Base-by-base conservation (phyloP, 2,888 invertebrate genomes). In the Amorpha juglandis region DNA sequence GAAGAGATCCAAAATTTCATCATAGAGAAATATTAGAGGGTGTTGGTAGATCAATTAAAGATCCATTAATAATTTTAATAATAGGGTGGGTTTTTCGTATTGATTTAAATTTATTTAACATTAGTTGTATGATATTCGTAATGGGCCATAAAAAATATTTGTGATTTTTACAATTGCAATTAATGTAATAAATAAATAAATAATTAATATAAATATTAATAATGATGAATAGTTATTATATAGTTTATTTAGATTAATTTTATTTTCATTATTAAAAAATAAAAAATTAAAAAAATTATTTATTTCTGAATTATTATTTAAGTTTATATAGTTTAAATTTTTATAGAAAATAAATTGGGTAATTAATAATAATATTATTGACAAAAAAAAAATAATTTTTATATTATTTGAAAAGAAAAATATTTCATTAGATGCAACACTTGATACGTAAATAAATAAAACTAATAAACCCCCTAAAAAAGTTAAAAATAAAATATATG, bases 1-100 rank as follows among this genome's bases (percentile, higher is more conserved):
- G 75, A 77, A 96, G 73, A 0, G 95, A 96, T 7, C 95, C 96
- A 90, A 96, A 95, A 87, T 96, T 96, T 95, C 96, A 96, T 93
- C 94, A 94, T 47, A 86, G 71, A 53, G 94, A 94, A 83, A 96
- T 95, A 91, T 95, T 95, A 35, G 93, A 87, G 0, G 95, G 95
- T 0, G 94, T 84, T 0, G 95, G 95, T 75, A 95, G 72, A 76
- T 94, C 94, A 81, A 95, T 88, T 87, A 95, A 77, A 0, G 95
- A 93, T 62, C 86, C 90, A 84, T 95, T 95, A 72, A 94, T 86
- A 83, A 95, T 95, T 94, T 94, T 94, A 69, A 95, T 72, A 76
- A 94, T 74, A 0, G 94, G 92, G 1, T 91, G 88, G 62, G 78
- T 88, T 80, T 83, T 87, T 84, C 93, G 91, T 75, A 94, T 72